Percentiles rank a stretch among this genome's conserved stretches.
Evolutionary conservation across 2,797 vertebrate species (phyloP).

Genomic region (Clarias platycephalus): DNA sequence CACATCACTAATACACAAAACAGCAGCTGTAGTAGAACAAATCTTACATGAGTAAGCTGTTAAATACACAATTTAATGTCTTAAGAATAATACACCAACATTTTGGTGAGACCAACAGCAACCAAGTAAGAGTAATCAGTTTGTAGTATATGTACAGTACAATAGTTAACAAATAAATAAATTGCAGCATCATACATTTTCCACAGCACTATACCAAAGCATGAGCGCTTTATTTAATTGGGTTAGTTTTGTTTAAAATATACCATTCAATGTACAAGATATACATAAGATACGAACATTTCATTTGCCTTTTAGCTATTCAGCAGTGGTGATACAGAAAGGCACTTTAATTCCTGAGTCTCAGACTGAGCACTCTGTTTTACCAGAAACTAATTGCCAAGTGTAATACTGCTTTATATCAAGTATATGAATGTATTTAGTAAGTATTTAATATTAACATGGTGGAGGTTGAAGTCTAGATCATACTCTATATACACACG

Average conservation of each 20-base stretch:
- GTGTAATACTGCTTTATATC: background rate
- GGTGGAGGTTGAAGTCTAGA: background rate
- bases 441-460: background rate
- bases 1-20: constrained; percentile 13
- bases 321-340: background rate
- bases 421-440: background rate
- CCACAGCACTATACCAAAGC: background rate
- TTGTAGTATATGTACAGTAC: background rate
- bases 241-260: background rate
- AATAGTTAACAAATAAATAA: background rate
- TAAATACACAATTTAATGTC: no score
- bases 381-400: background rate
- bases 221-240: background rate
- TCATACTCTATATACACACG: background rate
- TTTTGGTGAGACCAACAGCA: background rate
- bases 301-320: background rate
- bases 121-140: background rate
- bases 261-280: background rate
- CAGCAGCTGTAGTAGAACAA: background rate
- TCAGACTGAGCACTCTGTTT: background rate
- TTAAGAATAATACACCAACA: no score
- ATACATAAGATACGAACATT: background rate
- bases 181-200: no score
- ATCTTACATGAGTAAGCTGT: background rate
- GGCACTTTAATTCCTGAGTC: no score